Conservation (phyloP, 2,113 vertebrate species). For the Argyrosomus japonicus region DNA sequence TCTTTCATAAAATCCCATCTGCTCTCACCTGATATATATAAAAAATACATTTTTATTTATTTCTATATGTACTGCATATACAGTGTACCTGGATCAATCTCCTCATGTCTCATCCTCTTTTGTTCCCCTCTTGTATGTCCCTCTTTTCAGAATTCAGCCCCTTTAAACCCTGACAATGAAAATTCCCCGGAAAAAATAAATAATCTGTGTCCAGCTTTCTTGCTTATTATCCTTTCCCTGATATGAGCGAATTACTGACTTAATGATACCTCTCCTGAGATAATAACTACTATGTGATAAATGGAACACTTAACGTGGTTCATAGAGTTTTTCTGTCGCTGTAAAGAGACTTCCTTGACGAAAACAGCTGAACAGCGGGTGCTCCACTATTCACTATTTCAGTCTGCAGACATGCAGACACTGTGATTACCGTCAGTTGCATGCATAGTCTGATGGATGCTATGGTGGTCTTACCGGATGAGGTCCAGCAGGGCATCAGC, state of each 20-base stretch:
- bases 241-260: neutral
- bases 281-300: neutral
- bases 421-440: too few species aligned
- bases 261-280: neutral
- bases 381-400: neutral
- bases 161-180: neutral
- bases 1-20: too few species aligned
- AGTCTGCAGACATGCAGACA: neutral
- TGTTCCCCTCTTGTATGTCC: neutral
- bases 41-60: too few species aligned
- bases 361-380: neutral
- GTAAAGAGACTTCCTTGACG: too few species aligned
- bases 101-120: neutral
- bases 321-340: neutral
- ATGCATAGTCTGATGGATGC: neutral
- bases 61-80: too few species aligned
- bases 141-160: neutral
- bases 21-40: too few species aligned
- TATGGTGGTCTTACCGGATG: constrained; percentile 87
- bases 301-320: neutral
- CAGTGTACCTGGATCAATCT: too few species aligned
- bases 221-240: neutral
- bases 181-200: neutral
- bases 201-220: neutral
- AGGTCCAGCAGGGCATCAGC: constrained; percentile 96